phyloP scores from a whole-genome alignment of 1,140 invertebrate species.

The Hylaeus anthracinus region DNA sequence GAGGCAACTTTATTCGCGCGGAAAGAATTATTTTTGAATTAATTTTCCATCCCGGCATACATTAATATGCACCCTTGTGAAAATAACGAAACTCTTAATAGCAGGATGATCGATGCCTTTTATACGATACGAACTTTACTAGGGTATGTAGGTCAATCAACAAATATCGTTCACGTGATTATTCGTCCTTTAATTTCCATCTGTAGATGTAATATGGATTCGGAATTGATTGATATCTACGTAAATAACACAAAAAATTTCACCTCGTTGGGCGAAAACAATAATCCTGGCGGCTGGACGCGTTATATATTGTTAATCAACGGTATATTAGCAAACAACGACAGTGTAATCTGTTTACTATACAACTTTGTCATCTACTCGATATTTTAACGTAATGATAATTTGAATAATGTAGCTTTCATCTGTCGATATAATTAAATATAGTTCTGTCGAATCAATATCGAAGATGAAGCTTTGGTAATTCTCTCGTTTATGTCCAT shows the following conservation, averaged over 20 bases:
- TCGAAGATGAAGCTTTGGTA: conserved; percentile 4
- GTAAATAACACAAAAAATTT: neutral
- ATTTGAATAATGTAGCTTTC: neutral
- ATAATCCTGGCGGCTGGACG: neutral
- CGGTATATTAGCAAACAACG: neutral
- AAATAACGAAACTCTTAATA: neutral
- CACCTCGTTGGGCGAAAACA: neutral
- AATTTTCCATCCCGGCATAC: neutral
- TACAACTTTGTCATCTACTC: neutral
- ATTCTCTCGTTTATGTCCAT: neutral
- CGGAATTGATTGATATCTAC: neutral
- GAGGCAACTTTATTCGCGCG: neutral
- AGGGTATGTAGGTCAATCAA: neutral
- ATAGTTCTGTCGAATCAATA: no score
- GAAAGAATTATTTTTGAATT: conserved; percentile 25
- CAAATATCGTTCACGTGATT: neutral
- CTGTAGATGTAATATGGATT: neutral
- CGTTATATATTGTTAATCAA: neutral
- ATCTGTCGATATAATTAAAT: conserved; percentile 24
- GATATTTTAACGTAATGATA: neutral
- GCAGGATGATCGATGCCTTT: neutral
- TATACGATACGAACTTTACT: neutral
- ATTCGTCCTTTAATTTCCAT: neutral
- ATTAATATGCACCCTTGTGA: neutral
- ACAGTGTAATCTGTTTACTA: no score